A percentile compares a stretch with the other conserved stretches of the same genome.
These are phyloP conservation scores for Tachysurus vachellii DNA, from an alignment of 2,113 vertebrate species.

Conservation along the genomic window DNA sequence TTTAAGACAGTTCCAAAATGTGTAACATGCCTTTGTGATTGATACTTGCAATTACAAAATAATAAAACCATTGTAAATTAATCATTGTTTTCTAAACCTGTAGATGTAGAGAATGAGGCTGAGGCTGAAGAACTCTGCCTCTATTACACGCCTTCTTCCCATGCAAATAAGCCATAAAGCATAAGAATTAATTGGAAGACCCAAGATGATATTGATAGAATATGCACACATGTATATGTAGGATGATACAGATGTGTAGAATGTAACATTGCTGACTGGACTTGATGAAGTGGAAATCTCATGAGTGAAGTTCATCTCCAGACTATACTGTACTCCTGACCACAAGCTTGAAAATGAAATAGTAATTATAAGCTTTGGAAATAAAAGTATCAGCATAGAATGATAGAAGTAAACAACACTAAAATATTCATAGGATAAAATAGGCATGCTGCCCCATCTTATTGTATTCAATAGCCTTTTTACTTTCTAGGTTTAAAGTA, in stretches of 20 bases:
- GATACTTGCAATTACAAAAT: neutral
- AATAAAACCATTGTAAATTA: neutral
- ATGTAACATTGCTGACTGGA: neutral
- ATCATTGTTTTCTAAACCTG: neutral
- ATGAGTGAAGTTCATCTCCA: constrained; percentile 37
- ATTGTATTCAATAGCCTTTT: neutral
- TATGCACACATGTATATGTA: neutral
- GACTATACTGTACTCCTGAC: neutral
- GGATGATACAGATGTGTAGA: neutral
- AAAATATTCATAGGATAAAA: neutral
- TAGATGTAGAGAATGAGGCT: constrained; percentile 31
- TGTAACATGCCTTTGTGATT: neutral
- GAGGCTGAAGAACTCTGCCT: constrained; percentile 29
- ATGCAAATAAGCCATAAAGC: constrained; percentile 22
- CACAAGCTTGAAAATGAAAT: neutral
- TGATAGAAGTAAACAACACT: neutral
- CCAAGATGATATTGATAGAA: neutral
- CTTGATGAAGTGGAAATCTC: neutral
- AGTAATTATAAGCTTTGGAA: neutral
- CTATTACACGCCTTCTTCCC: neutral
- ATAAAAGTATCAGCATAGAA: neutral
- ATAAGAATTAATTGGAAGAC: constrained; percentile 26
- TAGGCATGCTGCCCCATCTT: neutral
- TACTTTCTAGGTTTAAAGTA: neutral
- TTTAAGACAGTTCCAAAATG: neutral